Evolutionary conservation across 2,888 invertebrate genomes (phyloP), one percentile per base, ranked within the genome.

Genomic region (Lysandra bellargus): DNA sequence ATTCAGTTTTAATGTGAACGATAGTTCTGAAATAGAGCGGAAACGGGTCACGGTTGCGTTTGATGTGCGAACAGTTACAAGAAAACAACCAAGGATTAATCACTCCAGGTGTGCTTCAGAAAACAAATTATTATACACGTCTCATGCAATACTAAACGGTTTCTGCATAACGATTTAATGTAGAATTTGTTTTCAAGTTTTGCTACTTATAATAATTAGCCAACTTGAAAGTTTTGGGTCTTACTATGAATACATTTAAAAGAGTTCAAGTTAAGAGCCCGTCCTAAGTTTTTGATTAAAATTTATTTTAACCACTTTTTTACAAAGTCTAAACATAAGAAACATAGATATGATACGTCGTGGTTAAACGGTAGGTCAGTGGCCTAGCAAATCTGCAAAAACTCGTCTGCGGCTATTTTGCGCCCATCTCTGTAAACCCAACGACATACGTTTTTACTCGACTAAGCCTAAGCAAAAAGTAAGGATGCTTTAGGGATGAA

Each of bases 11-110:
- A 78, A 79, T 57, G 40, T 61, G 60, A 80, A 82, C 81, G 79
- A 82, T 81, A 80, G 80, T 79, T 80, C 80, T 78, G 79, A 82
- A 83, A 83, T 83, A 83, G 76, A 78, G 69, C 72, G n/a, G 53
- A 82, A 79, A 23, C 81, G 37, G 82, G 82, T 83, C 82, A 83
- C 76, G 82, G 82, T 80, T 83, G 80, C 23, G 78, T 57, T 64
- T 79, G 81, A 81, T 80, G 81, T 80, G 49, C 23, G 79, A 80
- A 74, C 74, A 76, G 75, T 78, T 80, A 53, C 77, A 78, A 81
- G 78, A 82, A 73, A 79, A 61, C 57, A 74, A 80, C 72, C 33
- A 33, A 76, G 49, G 44, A 76, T 57, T 75, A 75, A 75, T 75
- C 75, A 53, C 33, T 57, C 76, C 81, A 81, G 81, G 80, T 80